Conservation (phyloP, 2,797 vertebrate species). For the Micromesistius poutassou region DNA sequence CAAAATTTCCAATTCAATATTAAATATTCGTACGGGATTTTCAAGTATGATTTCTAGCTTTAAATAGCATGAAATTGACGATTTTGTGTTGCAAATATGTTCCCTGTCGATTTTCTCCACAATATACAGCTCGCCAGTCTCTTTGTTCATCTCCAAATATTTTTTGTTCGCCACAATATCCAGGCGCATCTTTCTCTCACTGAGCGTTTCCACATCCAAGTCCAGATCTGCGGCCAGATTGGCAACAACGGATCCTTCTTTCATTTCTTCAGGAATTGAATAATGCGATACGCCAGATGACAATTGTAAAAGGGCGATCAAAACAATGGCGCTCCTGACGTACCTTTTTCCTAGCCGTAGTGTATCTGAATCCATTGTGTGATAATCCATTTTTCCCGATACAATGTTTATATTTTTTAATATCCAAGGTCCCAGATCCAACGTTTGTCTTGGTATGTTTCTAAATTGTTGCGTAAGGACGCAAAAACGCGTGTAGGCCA, state of each 20-base stretch:
- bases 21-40: conserved; percentile 53
- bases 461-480: not conserved
- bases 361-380: not conserved
- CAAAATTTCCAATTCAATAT: conserved; percentile 53
- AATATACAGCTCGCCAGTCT: conserved; percentile 49
- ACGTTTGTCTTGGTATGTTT: not conserved
- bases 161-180: conserved; percentile 50
- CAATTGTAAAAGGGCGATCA: not conserved
- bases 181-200: conserved; percentile 49
- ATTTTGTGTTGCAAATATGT: conserved; percentile 37
- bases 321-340: not conserved
- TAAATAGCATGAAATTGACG: conserved; percentile 39
- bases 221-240: conserved; percentile 59
- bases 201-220: conserved; percentile 48
- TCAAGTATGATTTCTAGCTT: conserved; percentile 54
- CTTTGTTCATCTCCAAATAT: conserved; percentile 53
- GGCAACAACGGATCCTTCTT: conserved; percentile 57
- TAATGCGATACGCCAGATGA: not conserved
- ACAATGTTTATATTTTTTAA: not conserved
- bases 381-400: not conserved
- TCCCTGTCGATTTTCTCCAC: conserved; percentile 61
- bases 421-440: not conserved
- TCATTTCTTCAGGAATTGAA: conserved; percentile 57
- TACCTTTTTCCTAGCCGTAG: conserved; percentile 24
- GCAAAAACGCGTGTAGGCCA: not conserved